phyloP scores from a whole-genome alignment of 23 tunicate genomes.

The Halocynthia aurantium region DNA sequence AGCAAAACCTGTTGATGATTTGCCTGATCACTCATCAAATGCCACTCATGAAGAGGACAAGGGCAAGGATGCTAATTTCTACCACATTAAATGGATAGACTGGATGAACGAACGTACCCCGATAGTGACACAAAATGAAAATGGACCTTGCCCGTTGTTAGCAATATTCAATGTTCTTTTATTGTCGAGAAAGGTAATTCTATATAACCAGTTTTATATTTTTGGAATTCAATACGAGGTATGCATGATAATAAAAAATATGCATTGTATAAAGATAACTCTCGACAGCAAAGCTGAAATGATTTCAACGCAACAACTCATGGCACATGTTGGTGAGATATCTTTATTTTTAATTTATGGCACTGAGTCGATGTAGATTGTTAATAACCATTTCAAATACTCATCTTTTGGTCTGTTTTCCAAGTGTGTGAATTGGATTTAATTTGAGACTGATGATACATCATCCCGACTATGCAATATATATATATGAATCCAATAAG shows the following conservation, averaged over 20 bases:
- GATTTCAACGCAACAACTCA: slow-evolving; percentile 59
- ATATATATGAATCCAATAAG: too few relatives aligned
- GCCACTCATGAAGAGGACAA: too few relatives aligned
- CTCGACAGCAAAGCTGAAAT: slow-evolving; percentile 34
- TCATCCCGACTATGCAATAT: too few relatives aligned
- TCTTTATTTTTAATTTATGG: too few relatives aligned
- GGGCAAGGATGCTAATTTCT: not conserved
- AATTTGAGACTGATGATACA: too few relatives aligned
- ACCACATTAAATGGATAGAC: slow-evolving; percentile 75
- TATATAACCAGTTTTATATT: too few relatives aligned
- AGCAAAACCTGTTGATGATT: too few relatives aligned
- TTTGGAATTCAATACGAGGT: not conserved
- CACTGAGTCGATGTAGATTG: too few relatives aligned
- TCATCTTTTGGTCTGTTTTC: too few relatives aligned
- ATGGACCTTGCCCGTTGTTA: slow-evolving; percentile 87
- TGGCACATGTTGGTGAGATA: slow-evolving; percentile 53
- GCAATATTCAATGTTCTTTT: slow-evolving; percentile 77
- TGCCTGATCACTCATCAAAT: too few relatives aligned
- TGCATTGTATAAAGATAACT: slow-evolving; percentile 22
- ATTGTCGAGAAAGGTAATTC: slow-evolving; percentile 42
- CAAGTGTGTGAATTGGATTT: too few relatives aligned
- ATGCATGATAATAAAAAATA: not conserved
- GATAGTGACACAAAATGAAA: slow-evolving; percentile 71
- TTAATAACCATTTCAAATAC: too few relatives aligned
- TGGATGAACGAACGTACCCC: slow-evolving; percentile 62